phyloP scores from a whole-genome alignment of 2,888 invertebrate genomes.

The Synergus umbraculus region DNA sequence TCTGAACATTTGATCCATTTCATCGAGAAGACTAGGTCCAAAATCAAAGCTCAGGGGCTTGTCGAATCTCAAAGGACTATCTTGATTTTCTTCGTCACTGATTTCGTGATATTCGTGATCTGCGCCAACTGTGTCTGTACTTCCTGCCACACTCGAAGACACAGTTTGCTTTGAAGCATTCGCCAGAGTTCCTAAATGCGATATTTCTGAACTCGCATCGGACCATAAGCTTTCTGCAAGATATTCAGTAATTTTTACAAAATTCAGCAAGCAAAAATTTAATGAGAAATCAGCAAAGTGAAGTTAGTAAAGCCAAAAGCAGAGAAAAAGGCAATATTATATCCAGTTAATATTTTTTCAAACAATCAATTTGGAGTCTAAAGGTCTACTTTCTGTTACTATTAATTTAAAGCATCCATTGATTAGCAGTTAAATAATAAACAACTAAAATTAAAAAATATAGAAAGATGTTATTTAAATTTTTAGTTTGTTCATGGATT shows the following conservation, averaged over 20 bases:
- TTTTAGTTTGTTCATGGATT: not conserved
- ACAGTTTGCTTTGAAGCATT: conserved; percentile 65
- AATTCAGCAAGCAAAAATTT: not conserved
- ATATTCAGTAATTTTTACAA: not conserved
- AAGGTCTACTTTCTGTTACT: not conserved
- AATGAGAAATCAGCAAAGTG: not conserved
- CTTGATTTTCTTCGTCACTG: conserved; percentile 85
- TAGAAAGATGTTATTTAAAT: not conserved
- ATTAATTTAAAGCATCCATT: not conserved
- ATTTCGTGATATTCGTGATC: conserved; percentile 91
- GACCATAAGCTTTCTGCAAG: conserved; percentile 73
- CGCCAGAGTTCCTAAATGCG: conserved; percentile 63
- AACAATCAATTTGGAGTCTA: not conserved
- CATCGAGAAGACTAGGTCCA: conserved; percentile 93
- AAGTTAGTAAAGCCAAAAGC: not conserved
- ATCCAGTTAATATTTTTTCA: not conserved
- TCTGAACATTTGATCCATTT: conserved; percentile 91
- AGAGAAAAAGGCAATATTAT: not conserved
- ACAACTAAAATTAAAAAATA: not conserved
- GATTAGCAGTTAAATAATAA: not conserved
- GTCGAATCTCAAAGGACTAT: conserved; percentile 78
- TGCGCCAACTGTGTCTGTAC: conserved; percentile 60
- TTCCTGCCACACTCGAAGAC: conserved; percentile 64
- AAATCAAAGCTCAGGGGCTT: conserved; percentile 83
- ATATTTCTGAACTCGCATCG: conserved; percentile 70